These are phyloP conservation scores for Ursus arctos DNA, from an alignment of 2,113 vertebrate species.

Conservation along the genomic window DNA sequence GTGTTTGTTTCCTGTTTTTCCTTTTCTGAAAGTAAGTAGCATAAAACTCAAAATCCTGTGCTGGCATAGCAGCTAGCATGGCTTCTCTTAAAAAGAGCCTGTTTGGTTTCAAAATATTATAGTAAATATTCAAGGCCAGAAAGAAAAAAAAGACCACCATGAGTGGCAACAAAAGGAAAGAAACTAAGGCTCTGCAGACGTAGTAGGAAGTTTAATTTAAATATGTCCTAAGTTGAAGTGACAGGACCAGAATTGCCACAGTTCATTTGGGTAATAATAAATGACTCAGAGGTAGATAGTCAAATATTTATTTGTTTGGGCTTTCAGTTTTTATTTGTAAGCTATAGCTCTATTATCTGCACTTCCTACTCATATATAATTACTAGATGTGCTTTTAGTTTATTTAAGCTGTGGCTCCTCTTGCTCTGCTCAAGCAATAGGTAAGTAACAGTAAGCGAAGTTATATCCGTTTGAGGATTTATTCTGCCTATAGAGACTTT, in stretches of 20 bases:
- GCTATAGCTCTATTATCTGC: background rate
- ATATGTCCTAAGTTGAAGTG: background rate
- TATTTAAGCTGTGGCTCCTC: background rate
- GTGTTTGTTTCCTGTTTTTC: background rate
- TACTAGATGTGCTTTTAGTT: background rate
- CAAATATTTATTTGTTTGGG: background rate
- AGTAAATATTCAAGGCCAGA: background rate
- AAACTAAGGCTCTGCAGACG: background rate
- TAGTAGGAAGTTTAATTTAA: conserved; percentile 19
- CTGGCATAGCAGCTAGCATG: background rate
- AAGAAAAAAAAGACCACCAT: background rate
- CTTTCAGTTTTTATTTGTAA: background rate
- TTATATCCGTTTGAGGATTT: conserved; percentile 14
- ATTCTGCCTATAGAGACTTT: background rate
- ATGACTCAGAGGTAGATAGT: background rate
- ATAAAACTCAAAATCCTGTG: background rate
- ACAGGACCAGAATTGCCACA: background rate
- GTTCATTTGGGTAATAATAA: background rate
- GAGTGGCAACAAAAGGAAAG: background rate
- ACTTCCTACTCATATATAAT: background rate
- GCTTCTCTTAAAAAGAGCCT: background rate
- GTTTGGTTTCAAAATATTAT: background rate
- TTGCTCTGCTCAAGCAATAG: background rate
- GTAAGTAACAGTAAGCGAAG: background rate
- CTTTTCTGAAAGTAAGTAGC: conserved; percentile 7